Conservation (phyloP, 2,888 invertebrate species). For the Escarpia spicata region DNA sequence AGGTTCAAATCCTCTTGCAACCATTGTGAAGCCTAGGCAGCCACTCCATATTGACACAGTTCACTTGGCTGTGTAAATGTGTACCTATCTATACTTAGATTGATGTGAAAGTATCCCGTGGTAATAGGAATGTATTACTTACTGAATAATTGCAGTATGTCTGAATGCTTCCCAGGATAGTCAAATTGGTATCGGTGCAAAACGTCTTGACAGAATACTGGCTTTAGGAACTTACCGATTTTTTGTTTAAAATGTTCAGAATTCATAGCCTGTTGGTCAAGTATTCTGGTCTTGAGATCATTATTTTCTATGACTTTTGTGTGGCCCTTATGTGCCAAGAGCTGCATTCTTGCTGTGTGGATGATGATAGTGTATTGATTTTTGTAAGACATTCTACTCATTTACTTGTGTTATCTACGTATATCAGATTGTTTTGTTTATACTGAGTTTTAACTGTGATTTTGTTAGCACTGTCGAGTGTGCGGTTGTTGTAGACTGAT, state of each 20-base stretch:
- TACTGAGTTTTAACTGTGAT: not conserved
- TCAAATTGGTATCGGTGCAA: not conserved
- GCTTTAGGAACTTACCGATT: not conserved
- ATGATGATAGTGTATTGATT: not conserved
- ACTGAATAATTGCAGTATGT: not conserved
- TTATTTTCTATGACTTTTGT: not conserved
- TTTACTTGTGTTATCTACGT: conserved; percentile 5
- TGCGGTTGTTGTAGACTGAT: not conserved
- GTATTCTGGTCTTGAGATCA: not conserved
- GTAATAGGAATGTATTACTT: not conserved
- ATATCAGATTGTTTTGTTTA: conserved; percentile 13
- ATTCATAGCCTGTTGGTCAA: not conserved
- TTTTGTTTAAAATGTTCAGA: not conserved
- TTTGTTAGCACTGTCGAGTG: conserved; percentile 6
- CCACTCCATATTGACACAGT: not conserved
- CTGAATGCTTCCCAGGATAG: not conserved
- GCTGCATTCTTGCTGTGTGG: not conserved
- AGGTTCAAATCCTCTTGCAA: not conserved
- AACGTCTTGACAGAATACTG: not conserved
- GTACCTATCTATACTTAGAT: too few relatives aligned
- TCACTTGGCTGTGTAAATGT: not conserved
- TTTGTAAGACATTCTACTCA: conserved; percentile 11
- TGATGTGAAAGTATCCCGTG: too few relatives aligned
- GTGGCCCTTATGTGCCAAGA: not conserved
- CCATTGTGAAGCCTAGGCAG: not conserved